Evolutionary conservation across 1,140 invertebrate species (phyloP), one percentile per base, ranked within the genome.

Genomic region (Rhynchophorus ferrugineus): DNA sequence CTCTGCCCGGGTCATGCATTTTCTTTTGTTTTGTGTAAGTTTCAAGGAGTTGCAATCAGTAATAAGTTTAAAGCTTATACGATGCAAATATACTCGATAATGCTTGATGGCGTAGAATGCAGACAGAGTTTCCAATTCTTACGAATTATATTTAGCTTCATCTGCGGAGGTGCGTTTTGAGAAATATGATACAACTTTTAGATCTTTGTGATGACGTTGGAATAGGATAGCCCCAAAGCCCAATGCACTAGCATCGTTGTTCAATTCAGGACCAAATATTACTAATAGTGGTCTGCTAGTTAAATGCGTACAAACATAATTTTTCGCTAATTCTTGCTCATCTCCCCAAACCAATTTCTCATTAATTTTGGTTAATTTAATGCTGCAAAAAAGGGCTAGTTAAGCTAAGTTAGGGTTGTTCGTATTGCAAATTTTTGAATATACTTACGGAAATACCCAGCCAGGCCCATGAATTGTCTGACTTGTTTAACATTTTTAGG

Each of bases 11-110:
- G n/a, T n/a, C n/a, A n/a, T n/a, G n/a, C n/a, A n/a, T n/a, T n/a
- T 71, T 67, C 65, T 70, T 58, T 70, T 69, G 3, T 38, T 54
- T 46, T 65, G 56, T 16, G 68, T 67, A 5, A 61, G 54, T 33
- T 68, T 68, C 0, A 73, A 49, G 0, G 66, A 67, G 16, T 64
- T 65, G 43, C 69, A 71, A 64, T 60, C 70, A 5, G 48, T 71
- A 37, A 69, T 59, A 35, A 63, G 60, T 44, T 44, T 65, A 37
- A 73, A 74, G 3, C 42, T 33, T 9, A 63, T 64, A 1, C 67
- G 67, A 18, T 68, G 5, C 5, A 70, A 18, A 44, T 68, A 17
- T 62, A 17, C 1, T 62, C 65, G 57, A 45, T 70, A 72, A 18
- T 54, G 49, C 45, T 67, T 64, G 0, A 72, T 17, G 0, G 64